Evolutionary conservation across 1,140 invertebrate species (phyloP), one percentile per base, ranked within the genome.

Genomic region (Eupristina koningsbergeri): DNA sequence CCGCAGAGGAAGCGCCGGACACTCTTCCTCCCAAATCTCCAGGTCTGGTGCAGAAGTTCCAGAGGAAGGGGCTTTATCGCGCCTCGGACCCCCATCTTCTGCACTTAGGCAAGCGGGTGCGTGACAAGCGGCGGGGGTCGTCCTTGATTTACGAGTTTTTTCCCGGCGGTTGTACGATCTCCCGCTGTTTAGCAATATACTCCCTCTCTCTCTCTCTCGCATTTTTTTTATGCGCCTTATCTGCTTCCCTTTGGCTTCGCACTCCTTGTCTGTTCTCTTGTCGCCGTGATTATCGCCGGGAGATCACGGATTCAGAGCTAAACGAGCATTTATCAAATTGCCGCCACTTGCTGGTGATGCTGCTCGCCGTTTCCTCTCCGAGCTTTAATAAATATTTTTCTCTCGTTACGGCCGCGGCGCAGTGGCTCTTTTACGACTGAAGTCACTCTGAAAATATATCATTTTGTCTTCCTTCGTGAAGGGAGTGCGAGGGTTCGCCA

Each of bases 381-480:
- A 36, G 22, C 17, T 71, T 71, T 71, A 41, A 71, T 71, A 39
- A 71, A 71, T 71, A 71, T 71, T 71, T 39, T 71, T 71, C 19
- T 41, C 17, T 6, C 19, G 22, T n/a, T n/a, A 41, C 36, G 41
- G 6, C 36, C 3, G 36, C 31, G 64, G 31, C 7, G n/a, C n/a
- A n/a, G n/a, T n/a, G n/a, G n/a, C n/a, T n/a, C n/a, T 36, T 36
- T 34, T 36, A 67, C 64, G 34, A 67, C 11, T 58, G 53, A 58
- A 19, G 26, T 58, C 53, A 3, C 53, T 58, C 22, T 22, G 19
- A 58, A 58, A 22, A 58, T 58, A 13, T 58, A 58, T 26, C 26
- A 58, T 58, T 58, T 26, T 26, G 53, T 58, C 53, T 36, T 67
- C 36, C 31, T 67, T 67, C 22, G 8, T 13, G 9, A 31, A 64